Conservation (phyloP, 2,797 vertebrate genomes). For the Varecia variegata region DNA sequence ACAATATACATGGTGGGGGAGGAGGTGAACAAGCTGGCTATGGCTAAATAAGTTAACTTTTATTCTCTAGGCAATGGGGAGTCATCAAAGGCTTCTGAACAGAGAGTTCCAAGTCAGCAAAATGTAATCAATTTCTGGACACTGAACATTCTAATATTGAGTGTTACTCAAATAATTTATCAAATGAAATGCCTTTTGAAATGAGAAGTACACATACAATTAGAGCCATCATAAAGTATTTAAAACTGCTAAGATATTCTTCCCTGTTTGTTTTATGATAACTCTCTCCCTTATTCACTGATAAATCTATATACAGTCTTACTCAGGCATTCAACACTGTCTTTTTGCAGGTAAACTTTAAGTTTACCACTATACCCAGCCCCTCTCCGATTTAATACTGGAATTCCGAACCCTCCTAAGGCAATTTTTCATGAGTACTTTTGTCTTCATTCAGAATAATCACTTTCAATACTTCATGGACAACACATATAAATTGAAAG, state of each 20-base stretch:
- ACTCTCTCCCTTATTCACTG: background rate
- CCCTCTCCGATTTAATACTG: background rate
- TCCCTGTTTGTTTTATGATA: background rate
- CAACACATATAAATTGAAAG: conserved; percentile 34
- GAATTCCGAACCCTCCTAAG: background rate
- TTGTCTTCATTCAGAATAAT: conserved; percentile 40
- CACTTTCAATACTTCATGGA: conserved; percentile 11
- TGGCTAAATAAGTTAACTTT: background rate
- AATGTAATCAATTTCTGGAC: background rate
- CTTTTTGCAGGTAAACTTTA: background rate
- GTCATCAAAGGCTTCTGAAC: background rate
- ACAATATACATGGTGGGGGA: rapidly evolving
- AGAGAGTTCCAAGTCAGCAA: background rate
- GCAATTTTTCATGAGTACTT: background rate
- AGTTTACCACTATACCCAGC: background rate
- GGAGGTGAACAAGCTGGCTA: background rate
- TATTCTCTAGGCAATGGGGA: background rate
- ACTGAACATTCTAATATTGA: background rate
- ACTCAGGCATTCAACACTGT: background rate
- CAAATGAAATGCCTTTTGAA: conserved; percentile 32
- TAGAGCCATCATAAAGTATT: background rate
- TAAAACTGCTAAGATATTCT: background rate
- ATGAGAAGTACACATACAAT: background rate
- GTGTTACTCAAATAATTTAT: conserved; percentile 2
- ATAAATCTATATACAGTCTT: background rate